These are phyloP conservation scores for Phengaris arion DNA, from an alignment of 2,888 invertebrate species.

Conservation along the genomic window DNA sequence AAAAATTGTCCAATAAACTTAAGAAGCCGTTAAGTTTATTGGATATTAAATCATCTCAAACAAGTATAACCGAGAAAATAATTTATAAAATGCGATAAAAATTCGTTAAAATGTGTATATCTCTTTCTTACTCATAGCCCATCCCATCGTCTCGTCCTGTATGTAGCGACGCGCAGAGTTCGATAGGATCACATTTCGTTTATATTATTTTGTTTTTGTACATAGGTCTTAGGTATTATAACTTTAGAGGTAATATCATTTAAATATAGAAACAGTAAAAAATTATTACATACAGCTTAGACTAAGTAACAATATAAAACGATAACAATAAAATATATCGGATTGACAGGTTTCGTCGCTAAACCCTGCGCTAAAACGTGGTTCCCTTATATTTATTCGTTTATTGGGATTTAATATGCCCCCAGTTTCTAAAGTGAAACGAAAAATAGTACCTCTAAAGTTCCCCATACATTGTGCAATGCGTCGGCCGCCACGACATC, in stretches of 20 bases:
- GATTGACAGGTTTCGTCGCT: too few species aligned
- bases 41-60: neutral
- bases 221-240: conserved; percentile 17
- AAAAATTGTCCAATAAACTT: too few species aligned
- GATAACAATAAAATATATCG: neutral
- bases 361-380: too few species aligned
- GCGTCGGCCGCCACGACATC: conserved; percentile 40
- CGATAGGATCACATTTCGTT: conserved; percentile 40
- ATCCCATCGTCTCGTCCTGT: conserved; percentile 42
- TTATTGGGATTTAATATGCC: too few species aligned
- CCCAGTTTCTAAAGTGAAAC: neutral
- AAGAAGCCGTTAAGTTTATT: too few species aligned
- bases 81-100: conserved; percentile 36
- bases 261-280: too few species aligned
- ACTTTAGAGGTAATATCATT: conserved; percentile 44
- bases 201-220: conserved; percentile 44
- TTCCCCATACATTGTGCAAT: conserved; percentile 32
- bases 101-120: conserved; percentile 38
- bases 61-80: neutral
- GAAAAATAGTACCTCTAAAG: conserved; percentile 30
- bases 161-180: conserved; percentile 40
- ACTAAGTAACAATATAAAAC: neutral
- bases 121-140: conserved; percentile 55
- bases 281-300: too few species aligned
- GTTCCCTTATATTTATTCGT: too few species aligned